Base-by-base conservation (phyloP, 1,140 invertebrate genomes). In the Ptiloglossa arizonensis region DNA sequence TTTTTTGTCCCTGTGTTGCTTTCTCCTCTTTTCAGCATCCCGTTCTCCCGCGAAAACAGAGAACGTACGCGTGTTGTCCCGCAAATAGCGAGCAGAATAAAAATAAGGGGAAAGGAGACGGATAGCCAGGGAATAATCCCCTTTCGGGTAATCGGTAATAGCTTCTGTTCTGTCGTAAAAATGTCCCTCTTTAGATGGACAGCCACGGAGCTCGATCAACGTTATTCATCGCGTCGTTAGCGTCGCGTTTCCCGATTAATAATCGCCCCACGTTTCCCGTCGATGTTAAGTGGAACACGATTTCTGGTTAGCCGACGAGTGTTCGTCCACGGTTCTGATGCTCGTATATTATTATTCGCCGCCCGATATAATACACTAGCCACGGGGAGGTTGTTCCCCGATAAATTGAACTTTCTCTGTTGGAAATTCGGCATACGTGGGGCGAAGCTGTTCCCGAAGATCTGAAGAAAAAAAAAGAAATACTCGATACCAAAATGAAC, bases 81-180 rank as follows among this genome's bases (percentile, higher is more conserved):
- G 22, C 50, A 22, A 52, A 22, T 52, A 24, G n/a, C n/a, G 50
- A 22, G 2, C n/a, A 35, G 32, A 41, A 62, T 62, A 62, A 62
- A 62, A 62, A 24, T n/a, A 62, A 38, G 19, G 11, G 5, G 29
- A 32, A 5, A 35, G 56, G 15, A 19, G 17, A 32, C 5, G 46
- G 46, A 50, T 50, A 50, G 46, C n/a, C 46, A 17, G 17, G 13
- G 29, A 35, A 59, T 38, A 38, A 60, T 60, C 32, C 57, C 13
- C 35, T 60, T 60, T 38, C 32, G 32, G n/a, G 32, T 38, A 60
- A 60, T 38, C 35, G 57, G 57, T 57, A 57, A 57, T 57, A 57
- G 54, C 27, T 19, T 32, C 15, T 57, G 54, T 19, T 15, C 54
- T 57, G 27, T 57, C 54, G 54, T 57, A 57, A 57, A 57, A 57